Conservation (phyloP, 2,113 vertebrate genomes). For the Psilopogon haemacephalus region DNA sequence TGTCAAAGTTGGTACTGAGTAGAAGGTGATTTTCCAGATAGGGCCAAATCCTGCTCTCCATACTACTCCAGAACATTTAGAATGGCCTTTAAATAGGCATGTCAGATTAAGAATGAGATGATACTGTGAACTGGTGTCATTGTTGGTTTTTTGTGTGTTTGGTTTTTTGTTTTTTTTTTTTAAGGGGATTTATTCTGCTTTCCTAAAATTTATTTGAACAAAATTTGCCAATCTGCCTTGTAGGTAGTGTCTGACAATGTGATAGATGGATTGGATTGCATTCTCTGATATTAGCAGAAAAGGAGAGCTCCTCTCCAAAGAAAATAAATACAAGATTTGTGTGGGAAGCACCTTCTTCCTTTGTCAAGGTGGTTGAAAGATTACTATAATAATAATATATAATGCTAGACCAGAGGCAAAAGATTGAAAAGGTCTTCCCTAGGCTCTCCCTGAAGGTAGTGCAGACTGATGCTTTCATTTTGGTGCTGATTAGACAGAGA, state of each 20-base stretch:
- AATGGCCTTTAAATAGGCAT: not conserved
- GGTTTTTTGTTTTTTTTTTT: not conserved
- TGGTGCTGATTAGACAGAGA: not conserved
- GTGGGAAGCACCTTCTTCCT: not conserved
- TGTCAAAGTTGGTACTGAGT: not conserved
- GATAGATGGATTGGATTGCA: conserved; percentile 2
- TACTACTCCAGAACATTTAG: not conserved
- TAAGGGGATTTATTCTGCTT: not conserved
- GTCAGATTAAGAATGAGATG: not conserved
- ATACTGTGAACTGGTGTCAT: not conserved
- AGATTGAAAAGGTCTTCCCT: not conserved
- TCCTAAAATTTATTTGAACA: conserved; percentile 3
- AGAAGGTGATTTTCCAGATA: not conserved
- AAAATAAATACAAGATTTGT: not conserved
- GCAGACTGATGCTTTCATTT: not conserved
- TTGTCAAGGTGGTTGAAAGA: not conserved
- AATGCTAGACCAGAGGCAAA: not conserved
- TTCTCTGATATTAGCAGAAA: conserved; percentile 10
- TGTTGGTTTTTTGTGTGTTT: not conserved
- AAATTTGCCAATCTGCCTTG: conserved; percentile 10
- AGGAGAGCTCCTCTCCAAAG: not conserved
- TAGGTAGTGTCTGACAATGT: not conserved
- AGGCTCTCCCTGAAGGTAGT: not conserved
- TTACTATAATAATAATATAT: not conserved
- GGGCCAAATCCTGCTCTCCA: not conserved